These are phyloP conservation scores for Morinoia aosen DNA, from an alignment of 2,888 invertebrate genomes.

Conservation along the genomic window DNA sequence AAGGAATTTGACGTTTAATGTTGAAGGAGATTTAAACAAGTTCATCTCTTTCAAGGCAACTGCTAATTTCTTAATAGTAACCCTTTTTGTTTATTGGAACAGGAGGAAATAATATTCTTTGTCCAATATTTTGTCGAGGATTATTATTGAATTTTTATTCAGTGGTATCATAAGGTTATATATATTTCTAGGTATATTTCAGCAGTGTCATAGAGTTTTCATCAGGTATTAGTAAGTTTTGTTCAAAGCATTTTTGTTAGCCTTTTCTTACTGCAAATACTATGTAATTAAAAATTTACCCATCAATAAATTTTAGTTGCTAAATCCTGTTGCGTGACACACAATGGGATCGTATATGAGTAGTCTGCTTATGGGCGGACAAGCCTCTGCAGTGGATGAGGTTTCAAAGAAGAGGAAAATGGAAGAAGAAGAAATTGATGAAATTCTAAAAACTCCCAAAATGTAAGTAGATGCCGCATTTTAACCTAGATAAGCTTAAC, in stretches of 20 bases:
- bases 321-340: background rate
- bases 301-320: background rate
- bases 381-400: background rate
- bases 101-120: too few species aligned
- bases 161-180: background rate
- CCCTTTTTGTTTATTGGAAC: too few species aligned
- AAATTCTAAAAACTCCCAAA: slow-evolving; percentile 10
- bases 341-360: background rate
- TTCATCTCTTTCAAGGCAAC: too few species aligned
- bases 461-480: background rate
- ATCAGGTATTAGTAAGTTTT: background rate
- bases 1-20: too few species aligned
- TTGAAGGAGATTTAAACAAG: too few species aligned
- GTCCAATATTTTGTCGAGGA: too few species aligned
- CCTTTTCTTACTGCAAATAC: background rate
- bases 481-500: background rate
- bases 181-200: background rate
- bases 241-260: background rate
- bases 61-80: too few species aligned
- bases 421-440: slow-evolving; percentile 33
- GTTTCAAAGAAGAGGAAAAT: background rate
- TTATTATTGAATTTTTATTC: too few species aligned
- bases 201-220: too few species aligned
- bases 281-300: background rate
- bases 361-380: background rate